Evolutionary conservation across 2,113 vertebrate species (phyloP), one percentile per base, ranked within the genome.

Genomic region (Lutjanus erythropterus): DNA sequence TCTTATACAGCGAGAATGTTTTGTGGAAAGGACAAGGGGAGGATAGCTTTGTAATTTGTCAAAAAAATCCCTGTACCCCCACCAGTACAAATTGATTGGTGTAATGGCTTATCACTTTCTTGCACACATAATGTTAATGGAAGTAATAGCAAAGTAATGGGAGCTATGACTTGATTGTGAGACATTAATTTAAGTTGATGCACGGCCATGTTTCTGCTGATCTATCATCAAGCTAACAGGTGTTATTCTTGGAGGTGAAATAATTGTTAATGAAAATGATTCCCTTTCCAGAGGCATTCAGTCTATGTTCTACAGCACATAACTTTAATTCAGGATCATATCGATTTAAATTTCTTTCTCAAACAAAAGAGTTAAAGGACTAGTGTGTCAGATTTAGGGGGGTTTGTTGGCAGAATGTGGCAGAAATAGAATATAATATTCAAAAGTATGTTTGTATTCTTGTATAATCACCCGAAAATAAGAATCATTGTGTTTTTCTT

Each of bases 91-190:
- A 86, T 58, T 74, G 71, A 74, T 61, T 59, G n/a, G 61, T 66
- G 50, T 73, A 69, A 87, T 68, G 27, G 58, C 56, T 64, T 81
- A 81, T 78, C 55, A 59, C 74, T 75, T 79, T 68, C 59, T 53
- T 69, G 72, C 80, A 70, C 52, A 61, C 66, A 69, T 66, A 59
- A 74, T 67, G 76, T 77, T 81, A 80, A 71, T 70, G n/a, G 52
- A 72, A 70, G 65, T 72, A 78, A 83, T 77, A 49, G 72, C 58
- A 50, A 29, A 49, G 47, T 80, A 77, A 82, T 83, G 33, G 35
- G 37, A 49, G 50, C 49, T 27, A 29, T 16, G 65, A 56, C 75
- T 65, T 71, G 49, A 86, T 55, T 70, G 61, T 78, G 61, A 84
- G 78, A 71, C 18, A 14, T 71, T 84, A 14, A 83, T 80, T 74